Percentiles rank a stretch among this genome's conserved stretches.
Evolutionary conservation across 2,797 vertebrate species (phyloP).

Genomic region (Cetoscarus ocellatus): DNA sequence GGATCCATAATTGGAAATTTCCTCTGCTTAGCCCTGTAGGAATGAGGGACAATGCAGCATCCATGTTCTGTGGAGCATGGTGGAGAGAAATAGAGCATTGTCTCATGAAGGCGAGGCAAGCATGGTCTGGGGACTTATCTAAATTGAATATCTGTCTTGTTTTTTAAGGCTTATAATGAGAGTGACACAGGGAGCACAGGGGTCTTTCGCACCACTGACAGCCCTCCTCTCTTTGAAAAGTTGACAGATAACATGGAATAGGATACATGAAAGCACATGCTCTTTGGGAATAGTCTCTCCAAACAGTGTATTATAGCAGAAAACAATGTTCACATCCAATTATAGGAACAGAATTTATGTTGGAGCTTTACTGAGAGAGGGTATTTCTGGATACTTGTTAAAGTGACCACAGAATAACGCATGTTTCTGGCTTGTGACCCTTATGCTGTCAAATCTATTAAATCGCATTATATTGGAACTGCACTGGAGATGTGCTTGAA

Average conservation of each 20-base stretch:
- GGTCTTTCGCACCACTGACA: conserved; percentile 78
- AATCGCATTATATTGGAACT: conserved; percentile 1
- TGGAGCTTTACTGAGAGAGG: conserved; percentile 37
- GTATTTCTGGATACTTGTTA: conserved; percentile 26
- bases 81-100: conserved; percentile 82
- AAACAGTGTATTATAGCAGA: conserved; percentile 71
- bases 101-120: conserved; percentile 80
- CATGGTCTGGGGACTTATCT: conserved; percentile 83
- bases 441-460: conserved; percentile 13
- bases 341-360: conserved; percentile 62
- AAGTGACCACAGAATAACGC: conserved; percentile 11
- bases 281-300: conserved; percentile 69
- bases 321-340: conserved; percentile 75
- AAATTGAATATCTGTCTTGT: conserved; percentile 89
- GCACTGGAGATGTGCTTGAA: not conserved
- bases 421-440: conserved; percentile 11
- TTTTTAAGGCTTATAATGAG: conserved; percentile 84
- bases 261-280: conserved; percentile 78
- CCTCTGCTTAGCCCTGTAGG: conserved; percentile 76
- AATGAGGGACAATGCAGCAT: conserved; percentile 78
- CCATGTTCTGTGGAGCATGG: conserved; percentile 83
- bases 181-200: conserved; percentile 77
- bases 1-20: conserved; percentile 85
- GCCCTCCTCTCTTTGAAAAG: conserved; percentile 77
- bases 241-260: conserved; percentile 83